Evolutionary conservation across 2,113 vertebrate genomes (phyloP), one percentile per base, ranked within the genome.

Genomic region (Campylomormyrus tamandua): DNA sequence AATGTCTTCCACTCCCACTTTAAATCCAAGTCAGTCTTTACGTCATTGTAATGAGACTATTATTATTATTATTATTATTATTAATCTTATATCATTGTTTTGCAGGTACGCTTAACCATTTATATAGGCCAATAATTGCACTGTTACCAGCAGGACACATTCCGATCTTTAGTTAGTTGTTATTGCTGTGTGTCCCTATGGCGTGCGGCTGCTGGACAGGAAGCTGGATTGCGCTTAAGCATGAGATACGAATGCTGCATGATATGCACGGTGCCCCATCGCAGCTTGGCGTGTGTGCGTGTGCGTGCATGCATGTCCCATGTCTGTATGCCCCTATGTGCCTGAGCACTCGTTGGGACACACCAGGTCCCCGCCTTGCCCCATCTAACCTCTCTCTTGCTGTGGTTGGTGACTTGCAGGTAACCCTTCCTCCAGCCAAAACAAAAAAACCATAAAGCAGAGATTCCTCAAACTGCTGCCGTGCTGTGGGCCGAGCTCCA

Each of bases 391-490:
- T 89, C 66, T 96, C 91, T 95, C 83, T 84, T 10, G 93, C 92
- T 96, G 92, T 95, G 95, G 94, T 96, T 96, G 96, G 95, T 93
- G 92, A 91, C 90, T 93, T 95, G 45, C 92, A 96, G 95, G 95
- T 91, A 95, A 96, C 91, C 93, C 93, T 50, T 89, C 93, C 45
- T 93, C 93, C 90, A 94, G 93, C 90, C 92, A 94, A 89, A 93
- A 88, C 21, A 95, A 95, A 90, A 95, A 94, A 93, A 95, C 91
- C 91, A 88, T 96, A 70, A 96, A 96, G 91, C 94, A 96, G 91
- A 93, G 95, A 13, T 91, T 96, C 90, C 93, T 96, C 90, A 95
- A 94, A 92, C 94, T 96, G 90, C 93, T 96, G 87, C 94, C 95
- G 87, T 96, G 95, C 93, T 95, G 87, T 74, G 93, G 62, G 83